phyloP scores from a whole-genome alignment of 1,140 invertebrate genomes.

The Heliconius himera region DNA sequence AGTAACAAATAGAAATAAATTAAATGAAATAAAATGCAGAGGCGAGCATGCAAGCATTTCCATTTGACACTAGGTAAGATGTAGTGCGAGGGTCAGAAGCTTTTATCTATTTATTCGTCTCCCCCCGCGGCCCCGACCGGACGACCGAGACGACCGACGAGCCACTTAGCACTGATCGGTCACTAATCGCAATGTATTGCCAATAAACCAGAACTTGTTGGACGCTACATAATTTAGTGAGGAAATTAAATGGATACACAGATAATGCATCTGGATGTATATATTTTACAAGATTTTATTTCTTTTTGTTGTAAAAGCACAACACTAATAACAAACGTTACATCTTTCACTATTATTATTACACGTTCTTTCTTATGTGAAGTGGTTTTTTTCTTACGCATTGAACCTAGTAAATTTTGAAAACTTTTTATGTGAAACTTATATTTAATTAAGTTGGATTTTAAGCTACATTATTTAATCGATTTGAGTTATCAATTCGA shows the following conservation, averaged over 20 bases:
- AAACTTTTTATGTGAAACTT: neutral
- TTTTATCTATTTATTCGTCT: constrained; percentile 56
- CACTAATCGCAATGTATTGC: constrained; percentile 74
- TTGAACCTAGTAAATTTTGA: neutral
- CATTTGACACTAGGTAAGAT: constrained; percentile 75
- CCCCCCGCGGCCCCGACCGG: constrained; percentile 42
- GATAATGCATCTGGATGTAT: neutral
- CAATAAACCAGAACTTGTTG: constrained; percentile 65
- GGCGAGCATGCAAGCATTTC: constrained; percentile 36
- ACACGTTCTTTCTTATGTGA: too few species aligned
- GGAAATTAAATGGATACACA: neutral
- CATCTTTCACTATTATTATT: too few species aligned
- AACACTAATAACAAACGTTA: neutral
- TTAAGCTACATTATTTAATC: too few species aligned
- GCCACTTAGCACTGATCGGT: constrained; percentile 71
- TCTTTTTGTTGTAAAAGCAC: neutral
- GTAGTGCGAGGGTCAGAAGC: constrained; percentile 54
- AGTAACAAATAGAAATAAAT: constrained; percentile 18
- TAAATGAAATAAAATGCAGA: constrained; percentile 16
- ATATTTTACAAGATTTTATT: neutral
- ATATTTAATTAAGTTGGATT: neutral
- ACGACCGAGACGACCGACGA: constrained; percentile 33
- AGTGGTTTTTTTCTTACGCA: too few species aligned
- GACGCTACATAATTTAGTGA: constrained; percentile 29
- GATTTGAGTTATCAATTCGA: neutral